Conservation (phyloP, 2,113 vertebrate genomes). For the Theristicus caerulescens region DNA sequence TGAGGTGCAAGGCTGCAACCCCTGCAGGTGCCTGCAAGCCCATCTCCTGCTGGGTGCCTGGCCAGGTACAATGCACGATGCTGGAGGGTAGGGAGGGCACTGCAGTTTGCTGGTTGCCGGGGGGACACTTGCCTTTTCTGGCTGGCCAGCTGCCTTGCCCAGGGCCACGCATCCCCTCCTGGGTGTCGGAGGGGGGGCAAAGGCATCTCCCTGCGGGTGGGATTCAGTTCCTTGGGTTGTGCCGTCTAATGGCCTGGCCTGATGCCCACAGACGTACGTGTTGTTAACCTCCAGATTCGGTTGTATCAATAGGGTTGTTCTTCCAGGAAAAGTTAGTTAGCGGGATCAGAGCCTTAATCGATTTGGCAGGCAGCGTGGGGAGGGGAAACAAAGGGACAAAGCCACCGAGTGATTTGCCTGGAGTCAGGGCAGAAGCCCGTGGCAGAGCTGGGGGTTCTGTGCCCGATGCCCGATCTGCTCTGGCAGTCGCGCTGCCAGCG, state of each 20-base stretch:
- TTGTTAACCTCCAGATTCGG: background rate
- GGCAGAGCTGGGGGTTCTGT: background rate
- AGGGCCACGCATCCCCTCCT: fast-evolving
- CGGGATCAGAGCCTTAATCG: background rate
- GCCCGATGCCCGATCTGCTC: background rate
- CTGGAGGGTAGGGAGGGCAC: no score
- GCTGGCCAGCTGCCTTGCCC: background rate
- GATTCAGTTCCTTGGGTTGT: background rate
- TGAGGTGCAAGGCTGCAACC: background rate
- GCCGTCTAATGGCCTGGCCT: background rate
- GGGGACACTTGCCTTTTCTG: background rate
- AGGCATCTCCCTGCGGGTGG: background rate
- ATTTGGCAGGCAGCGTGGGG: background rate
- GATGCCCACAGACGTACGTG: fast-evolving
- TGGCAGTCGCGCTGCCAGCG: background rate
- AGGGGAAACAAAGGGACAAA: background rate
- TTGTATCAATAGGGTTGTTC: background rate
- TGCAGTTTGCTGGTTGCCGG: background rate
- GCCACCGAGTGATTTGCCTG: background rate
- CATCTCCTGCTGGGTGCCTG: fast-evolving
- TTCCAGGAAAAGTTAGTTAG: conserved; percentile 6
- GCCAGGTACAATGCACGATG: fast-evolving
- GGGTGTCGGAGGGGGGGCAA: background rate
- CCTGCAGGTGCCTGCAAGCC: background rate
- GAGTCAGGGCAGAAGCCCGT: background rate